These are phyloP conservation scores for Enteromius anoplus DNA, from an alignment of 2,797 vertebrate species.

Conservation along the genomic window DNA sequence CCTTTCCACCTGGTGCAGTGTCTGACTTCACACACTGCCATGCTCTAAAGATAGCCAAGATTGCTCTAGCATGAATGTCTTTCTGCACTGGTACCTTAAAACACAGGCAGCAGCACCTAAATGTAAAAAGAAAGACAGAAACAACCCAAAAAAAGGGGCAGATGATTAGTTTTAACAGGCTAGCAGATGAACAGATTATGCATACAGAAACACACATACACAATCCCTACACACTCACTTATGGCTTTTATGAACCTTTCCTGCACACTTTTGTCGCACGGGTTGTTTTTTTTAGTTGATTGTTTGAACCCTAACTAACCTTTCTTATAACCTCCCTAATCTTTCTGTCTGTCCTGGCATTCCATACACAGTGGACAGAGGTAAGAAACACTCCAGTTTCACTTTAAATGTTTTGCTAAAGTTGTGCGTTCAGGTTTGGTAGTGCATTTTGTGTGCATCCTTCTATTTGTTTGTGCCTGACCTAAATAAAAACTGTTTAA, in stretches of 20 bases:
- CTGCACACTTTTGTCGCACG: constrained; percentile 42
- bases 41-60: constrained; percentile 14
- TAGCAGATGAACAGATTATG: background rate
- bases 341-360: constrained; percentile 62
- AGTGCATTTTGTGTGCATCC: constrained; percentile 16
- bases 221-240: constrained; percentile 28
- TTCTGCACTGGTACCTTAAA: background rate
- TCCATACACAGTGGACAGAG: constrained; percentile 77
- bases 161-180: constrained; percentile 9
- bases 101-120: constrained; percentile 4
- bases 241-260: constrained; percentile 44
- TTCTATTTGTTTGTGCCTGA: background rate
- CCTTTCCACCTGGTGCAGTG: constrained; percentile 67
- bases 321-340: constrained; percentile 62
- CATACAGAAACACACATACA: constrained; percentile 21
- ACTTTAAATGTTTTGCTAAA: background rate
- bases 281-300: constrained; percentile 24
- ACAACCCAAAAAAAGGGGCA: background rate
- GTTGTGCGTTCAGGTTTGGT: background rate
- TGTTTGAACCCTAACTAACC: constrained; percentile 64
- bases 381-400: constrained; percentile 65
- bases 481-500: background rate
- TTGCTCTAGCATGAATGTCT: constrained; percentile 9
- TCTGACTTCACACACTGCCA: constrained; percentile 65
- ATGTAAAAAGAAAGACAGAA: constrained; percentile 11